Evolutionary conservation across 2,113 vertebrate species (phyloP).

Genomic region (Sakesphorus luctuosus): DNA sequence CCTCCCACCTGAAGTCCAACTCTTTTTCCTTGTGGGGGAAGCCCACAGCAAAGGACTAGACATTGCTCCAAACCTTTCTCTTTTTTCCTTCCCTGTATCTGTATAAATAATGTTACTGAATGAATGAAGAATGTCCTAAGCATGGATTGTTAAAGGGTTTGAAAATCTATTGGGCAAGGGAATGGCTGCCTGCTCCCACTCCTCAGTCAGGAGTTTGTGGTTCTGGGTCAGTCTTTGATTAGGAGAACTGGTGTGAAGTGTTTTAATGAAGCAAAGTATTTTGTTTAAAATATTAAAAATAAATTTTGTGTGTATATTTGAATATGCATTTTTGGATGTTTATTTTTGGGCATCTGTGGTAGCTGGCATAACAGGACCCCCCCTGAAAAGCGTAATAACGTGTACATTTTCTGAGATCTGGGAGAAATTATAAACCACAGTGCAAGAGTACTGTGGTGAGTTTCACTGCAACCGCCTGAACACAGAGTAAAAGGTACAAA

Average conservation of each 20-base stretch:
- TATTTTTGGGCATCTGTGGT: not conserved
- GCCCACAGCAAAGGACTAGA: not conserved
- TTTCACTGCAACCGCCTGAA: not conserved
- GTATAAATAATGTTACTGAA: not conserved
- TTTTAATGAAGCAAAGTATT: not conserved
- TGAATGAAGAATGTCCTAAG: not conserved
- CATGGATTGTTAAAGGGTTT: not conserved
- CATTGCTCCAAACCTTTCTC: accelerated
- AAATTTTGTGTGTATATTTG: not conserved
- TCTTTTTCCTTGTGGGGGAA: not conserved
- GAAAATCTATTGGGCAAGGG: not conserved
- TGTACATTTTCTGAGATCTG: not conserved
- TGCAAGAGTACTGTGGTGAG: not conserved
- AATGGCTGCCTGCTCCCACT: accelerated
- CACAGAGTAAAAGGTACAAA: not conserved
- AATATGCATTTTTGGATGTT: not conserved
- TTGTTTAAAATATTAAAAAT: not conserved
- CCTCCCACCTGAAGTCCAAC: not conserved
- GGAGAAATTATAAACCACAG: not conserved
- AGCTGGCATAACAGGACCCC: not conserved
- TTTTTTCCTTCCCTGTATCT: not conserved
- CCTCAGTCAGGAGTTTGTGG: not conserved
- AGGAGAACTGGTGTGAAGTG: not conserved
- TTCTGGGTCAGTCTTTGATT: not conserved
- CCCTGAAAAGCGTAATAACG: not conserved